phyloP scores from a whole-genome alignment of 1,140 invertebrate genomes.

The Lysiphlebus fabarum region DNA sequence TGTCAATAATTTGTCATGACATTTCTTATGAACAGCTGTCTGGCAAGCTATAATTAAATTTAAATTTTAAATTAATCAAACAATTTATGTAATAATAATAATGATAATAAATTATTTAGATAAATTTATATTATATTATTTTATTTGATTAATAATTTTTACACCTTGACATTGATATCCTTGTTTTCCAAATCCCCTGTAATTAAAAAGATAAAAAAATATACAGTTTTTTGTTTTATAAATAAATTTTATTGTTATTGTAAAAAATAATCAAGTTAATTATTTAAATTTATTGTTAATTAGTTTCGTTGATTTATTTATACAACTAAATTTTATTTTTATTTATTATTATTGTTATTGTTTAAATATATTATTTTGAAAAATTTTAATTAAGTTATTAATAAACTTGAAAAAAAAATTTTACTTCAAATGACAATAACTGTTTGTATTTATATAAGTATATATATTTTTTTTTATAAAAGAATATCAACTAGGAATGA shows the following conservation, averaged over 20 bases:
- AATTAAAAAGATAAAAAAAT: constrained; percentile 33
- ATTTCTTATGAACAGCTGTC: constrained; percentile 95
- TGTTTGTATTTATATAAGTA: background rate
- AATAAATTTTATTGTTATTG: constrained; percentile 16
- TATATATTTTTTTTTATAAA: constrained; percentile 31
- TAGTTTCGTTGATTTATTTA: too few species aligned
- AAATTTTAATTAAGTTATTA: too few species aligned
- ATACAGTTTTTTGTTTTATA: too few species aligned
- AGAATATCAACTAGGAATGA: constrained; percentile 44
- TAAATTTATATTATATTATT: constrained; percentile 18
- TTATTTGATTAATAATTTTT: constrained; percentile 17
- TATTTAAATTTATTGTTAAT: background rate
- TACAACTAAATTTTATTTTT: too few species aligned
- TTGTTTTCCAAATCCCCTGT: constrained; percentile 90
- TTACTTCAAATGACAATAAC: constrained; percentile 1
- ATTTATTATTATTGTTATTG: too few species aligned
- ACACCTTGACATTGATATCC: constrained; percentile 95
- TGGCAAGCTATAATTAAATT: constrained; percentile 74
- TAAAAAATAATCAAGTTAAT: background rate
- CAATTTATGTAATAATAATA: constrained; percentile 4
- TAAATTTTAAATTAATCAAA: constrained; percentile 9
- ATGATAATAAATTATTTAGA: background rate
- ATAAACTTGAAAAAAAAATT: background rate
- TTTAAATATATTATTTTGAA: too few species aligned
- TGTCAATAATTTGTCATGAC: constrained; percentile 90